Base-by-base conservation (phyloP, 2,797 vertebrate species). In the Bradypus variegatus region DNA sequence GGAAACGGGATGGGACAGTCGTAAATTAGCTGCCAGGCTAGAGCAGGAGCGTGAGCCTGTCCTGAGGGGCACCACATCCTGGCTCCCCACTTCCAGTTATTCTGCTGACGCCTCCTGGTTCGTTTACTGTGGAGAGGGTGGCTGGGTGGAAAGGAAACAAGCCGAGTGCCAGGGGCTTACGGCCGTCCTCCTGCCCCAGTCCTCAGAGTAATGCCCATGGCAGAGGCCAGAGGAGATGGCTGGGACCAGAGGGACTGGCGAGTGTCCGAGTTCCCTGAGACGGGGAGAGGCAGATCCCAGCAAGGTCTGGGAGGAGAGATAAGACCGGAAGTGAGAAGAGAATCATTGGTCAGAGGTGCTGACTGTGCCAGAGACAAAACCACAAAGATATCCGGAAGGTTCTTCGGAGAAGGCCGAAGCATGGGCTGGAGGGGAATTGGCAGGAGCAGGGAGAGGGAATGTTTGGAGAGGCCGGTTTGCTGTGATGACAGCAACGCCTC, bases 101-200 rank as follows among this genome's bases (percentile, higher is more conserved):
- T 67, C 45, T 62, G 15, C 75, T 62, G 10, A 0, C 16, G 15
- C 77, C 25, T 72, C 83, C 50, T 5, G 41, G 77, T 65, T 67
- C 13, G 8, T 31, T 31, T 4, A 6, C 29, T 33, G 64, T 36
- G n/a, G 80, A 36, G 73, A 41, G 70, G 31, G 38, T 8, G 25
- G 31, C 2, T 13, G 45, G 14, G 4, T 5, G 8, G 81, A 11
- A 64, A 69, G 75, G 58, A 82, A 78, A 23, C 14, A 31, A 90
- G 41, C 76, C 1, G 1, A 10, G 55, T 0, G 1, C 64, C 55
- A n/a, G 4, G 2, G 10, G 21, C 53, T 33, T 53, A 3, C 75
- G 27, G 14, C 21, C 15, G 2, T 36, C 41, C 13, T 50, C 67
- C 48, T 72, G 55, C 48, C 67, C n/a, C 29, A 60, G 15, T 27